Evolutionary conservation across 2,888 invertebrate genomes (phyloP).

Genomic region (Melieria picta): DNA sequence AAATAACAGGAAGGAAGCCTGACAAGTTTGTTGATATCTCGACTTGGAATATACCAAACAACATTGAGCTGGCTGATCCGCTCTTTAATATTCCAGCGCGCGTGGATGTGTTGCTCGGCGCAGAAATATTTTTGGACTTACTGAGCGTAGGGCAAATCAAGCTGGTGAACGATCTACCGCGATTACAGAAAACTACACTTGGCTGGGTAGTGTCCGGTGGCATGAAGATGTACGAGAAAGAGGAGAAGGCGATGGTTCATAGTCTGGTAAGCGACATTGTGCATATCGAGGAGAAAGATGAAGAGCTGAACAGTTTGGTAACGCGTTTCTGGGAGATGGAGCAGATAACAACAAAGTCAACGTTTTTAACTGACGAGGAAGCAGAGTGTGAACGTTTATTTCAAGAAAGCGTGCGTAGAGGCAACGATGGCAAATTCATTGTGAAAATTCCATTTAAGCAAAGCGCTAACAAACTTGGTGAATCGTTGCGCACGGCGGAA

Average conservation of each 20-base stretch:
- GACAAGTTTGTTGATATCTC: neutral
- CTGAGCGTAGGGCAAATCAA: constrained; percentile 18
- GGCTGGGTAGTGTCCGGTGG: constrained; percentile 19
- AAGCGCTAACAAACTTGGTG: constrained; percentile 13
- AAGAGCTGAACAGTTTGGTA: neutral
- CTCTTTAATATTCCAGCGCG: constrained; percentile 8
- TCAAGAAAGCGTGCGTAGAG: constrained; percentile 17
- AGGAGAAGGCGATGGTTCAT: too few species aligned
- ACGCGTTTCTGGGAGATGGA: constrained; percentile 17
- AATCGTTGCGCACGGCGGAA: constrained; percentile 24
- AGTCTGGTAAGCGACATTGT: too few species aligned
- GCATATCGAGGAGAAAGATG: neutral
- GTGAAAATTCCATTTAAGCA: constrained; percentile 30
- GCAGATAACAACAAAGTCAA: constrained; percentile 1
- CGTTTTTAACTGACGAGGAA: constrained; percentile 23
- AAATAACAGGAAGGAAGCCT: neutral
- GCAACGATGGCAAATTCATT: constrained; percentile 15
- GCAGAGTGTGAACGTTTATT: constrained; percentile 23
- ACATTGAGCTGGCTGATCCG: constrained; percentile 4
- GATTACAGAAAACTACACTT: constrained; percentile 14
- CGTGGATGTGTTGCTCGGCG: constrained; percentile 21
- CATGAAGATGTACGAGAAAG: too few species aligned
- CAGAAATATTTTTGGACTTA: constrained; percentile 26
- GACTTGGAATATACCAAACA: constrained; percentile 8
- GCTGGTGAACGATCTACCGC: neutral